Base-by-base conservation (phyloP, 2,113 vertebrate species). In the Crotophaga sulcirostris region DNA sequence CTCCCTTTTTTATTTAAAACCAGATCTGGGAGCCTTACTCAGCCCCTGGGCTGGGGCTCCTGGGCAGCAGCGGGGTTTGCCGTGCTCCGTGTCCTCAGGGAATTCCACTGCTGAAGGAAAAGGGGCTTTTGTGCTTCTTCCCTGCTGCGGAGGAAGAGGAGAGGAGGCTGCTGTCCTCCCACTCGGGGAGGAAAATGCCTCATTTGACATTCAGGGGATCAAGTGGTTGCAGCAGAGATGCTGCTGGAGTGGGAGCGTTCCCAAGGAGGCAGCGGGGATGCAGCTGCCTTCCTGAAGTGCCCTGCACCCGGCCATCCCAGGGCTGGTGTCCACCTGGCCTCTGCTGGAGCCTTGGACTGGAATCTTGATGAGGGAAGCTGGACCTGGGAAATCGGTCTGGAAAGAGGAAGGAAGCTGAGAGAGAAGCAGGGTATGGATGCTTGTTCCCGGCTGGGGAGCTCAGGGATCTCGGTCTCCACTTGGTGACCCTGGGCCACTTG, bases 61-160 rank as follows among this genome's bases (percentile, higher is more conserved):
- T 0, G 0, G 28, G 25, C 7, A 24, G 55, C 38, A 24, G 45
- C 7, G 5, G n/a, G 0, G 0, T 4, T 56, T 2, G n/a, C 20
- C 6, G 5, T 3, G 49, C 58, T 20, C 49, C 1, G 28, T 13
- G 7, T 56, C 55, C 5, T 0, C 26, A 3, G 26, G 26, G 72
- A 23, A 11, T 6, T 12, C 4, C 1, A 2, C 2, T 21, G 19
- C 21, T 0, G 2, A 13, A 49, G 55, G 16, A 18, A 74, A 36
- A 25, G 6, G 5, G 11, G 26, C 3, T 49, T 85, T 54, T 58
- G 51, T 52, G 47, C 47, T 49, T 25, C 31, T 34, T 47, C 56
- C 36, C 45, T 24, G n/a, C 34, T 45, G 51, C 72, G 5, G 25
- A 15, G 63, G 78, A 36, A 25, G 45, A 34, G 49, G 45, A 49